A percentile compares a stretch with the other conserved stretches of the same genome.
phyloP scores from a whole-genome alignment of 2,113 vertebrate species.

The Camelus dromedarius region DNA sequence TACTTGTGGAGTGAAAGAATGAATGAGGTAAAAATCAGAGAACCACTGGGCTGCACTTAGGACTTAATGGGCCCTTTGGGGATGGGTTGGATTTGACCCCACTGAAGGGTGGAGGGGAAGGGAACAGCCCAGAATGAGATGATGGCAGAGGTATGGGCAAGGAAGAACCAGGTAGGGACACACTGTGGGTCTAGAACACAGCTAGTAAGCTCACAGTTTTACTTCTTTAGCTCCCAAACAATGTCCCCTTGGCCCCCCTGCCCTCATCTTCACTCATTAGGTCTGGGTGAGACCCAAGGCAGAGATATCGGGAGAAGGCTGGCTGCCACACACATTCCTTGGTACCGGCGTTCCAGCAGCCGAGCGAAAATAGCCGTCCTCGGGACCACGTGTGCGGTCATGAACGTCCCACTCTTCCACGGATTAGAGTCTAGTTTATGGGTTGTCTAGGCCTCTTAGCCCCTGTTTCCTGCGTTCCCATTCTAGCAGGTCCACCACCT shows the following conservation, averaged over 20 bases:
- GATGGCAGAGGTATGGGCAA: background rate
- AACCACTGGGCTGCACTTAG: background rate
- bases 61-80: background rate
- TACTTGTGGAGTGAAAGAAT: background rate
- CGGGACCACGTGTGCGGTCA: background rate
- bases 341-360: conserved; percentile 12
- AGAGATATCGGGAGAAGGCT: conserved; percentile 45
- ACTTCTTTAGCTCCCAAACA: background rate
- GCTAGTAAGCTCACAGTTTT: background rate
- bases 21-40: background rate
- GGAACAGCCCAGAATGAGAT: background rate
- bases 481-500: background rate
- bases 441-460: background rate
- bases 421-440: conserved; percentile 5
- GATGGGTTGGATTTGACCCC: background rate
- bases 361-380: conserved; percentile 22
- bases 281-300: background rate
- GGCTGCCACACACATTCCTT: conserved; percentile 40
- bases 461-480: background rate
- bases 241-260: background rate
- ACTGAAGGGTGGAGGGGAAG: no score
- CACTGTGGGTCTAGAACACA: background rate
- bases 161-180: background rate
- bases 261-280: background rate
- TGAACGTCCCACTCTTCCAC: background rate